Evolutionary conservation across 2,888 invertebrate genomes (phyloP).

Genomic region (Aplocera efformata): DNA sequence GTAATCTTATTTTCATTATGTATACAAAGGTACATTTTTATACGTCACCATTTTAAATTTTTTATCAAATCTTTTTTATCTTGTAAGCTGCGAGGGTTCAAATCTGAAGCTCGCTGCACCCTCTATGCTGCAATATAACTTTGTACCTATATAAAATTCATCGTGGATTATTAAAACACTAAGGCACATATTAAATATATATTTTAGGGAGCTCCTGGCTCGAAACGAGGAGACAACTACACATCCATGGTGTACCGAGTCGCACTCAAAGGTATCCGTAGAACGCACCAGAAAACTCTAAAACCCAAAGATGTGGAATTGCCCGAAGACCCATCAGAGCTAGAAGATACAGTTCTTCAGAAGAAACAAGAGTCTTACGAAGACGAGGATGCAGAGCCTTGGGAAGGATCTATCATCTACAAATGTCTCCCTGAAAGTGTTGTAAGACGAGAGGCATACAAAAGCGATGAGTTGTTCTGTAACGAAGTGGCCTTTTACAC

Average conservation of each 20-base stretch:
- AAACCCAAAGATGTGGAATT: too few species aligned
- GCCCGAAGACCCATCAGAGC: background rate
- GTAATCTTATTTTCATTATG: too few species aligned
- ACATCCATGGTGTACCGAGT: constrained; percentile 87
- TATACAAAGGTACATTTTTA: too few species aligned
- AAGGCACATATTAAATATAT: too few species aligned
- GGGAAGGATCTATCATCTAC: constrained; percentile 84
- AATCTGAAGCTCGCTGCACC: too few species aligned
- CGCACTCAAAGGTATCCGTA: constrained; percentile 72
- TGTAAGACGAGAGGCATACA: constrained; percentile 83
- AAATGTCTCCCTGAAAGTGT: constrained; percentile 85
- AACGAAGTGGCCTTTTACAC: constrained; percentile 88
- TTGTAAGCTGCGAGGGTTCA: too few species aligned
- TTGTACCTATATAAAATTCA: too few species aligned
- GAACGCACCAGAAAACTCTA: constrained; percentile 3
- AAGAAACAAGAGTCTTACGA: constrained; percentile 51
- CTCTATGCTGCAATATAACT: too few species aligned
- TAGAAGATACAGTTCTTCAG: constrained; percentile 19
- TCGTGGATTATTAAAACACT: too few species aligned
- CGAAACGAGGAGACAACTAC: constrained; percentile 87
- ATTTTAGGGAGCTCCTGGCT: constrained; percentile 83
- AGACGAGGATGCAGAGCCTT: constrained; percentile 65
- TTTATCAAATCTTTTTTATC: too few species aligned
- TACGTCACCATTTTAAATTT: too few species aligned
- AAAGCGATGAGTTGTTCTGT: constrained; percentile 85